Evolutionary conservation across 2,888 invertebrate species (phyloP).

Genomic region (Andrena marginata): DNA sequence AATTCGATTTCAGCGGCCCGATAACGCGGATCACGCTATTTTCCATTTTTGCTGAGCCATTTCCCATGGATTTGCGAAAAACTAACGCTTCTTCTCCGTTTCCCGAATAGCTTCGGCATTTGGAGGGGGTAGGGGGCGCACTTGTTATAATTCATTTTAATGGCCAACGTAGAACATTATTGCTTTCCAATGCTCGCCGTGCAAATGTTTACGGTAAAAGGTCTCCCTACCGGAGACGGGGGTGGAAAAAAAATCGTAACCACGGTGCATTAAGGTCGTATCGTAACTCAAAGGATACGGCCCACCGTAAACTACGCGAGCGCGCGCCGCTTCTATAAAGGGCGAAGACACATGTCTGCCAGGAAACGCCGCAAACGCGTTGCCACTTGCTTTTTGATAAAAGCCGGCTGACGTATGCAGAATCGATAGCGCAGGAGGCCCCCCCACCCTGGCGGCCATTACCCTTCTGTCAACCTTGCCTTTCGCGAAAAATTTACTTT

Average conservation of each 20-base stretch:
- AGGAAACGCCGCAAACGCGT: conserved; percentile 2
- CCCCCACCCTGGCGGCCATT: conserved; percentile 18
- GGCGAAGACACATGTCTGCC: conserved; percentile 18
- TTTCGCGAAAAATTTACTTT: conserved; percentile 22
- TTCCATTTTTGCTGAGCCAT: no score
- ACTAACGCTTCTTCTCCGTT: no score
- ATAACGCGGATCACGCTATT: no score
- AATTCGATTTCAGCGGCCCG: no score
- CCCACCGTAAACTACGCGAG: conserved; percentile 21
- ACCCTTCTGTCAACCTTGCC: conserved; percentile 31
- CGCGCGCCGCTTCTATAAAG: conserved; percentile 20
- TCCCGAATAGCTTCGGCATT: background rate
- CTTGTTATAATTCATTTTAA: background rate
- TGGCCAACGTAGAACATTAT: background rate
- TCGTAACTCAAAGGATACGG: conserved; percentile 31
- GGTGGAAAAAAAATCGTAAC: conserved; percentile 1
- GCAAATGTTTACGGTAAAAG: conserved; percentile 11
- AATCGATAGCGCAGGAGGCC: conserved; percentile 27
- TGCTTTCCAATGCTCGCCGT: conserved; percentile 4
- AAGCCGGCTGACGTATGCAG: conserved; percentile 29
- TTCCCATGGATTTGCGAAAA: no score
- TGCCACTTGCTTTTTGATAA: conserved; percentile 45
- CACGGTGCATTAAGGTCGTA: conserved; percentile 33
- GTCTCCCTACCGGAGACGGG: no score
- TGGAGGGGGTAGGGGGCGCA: no score